Percentiles rank a stretch among this genome's conserved stretches.
phyloP scores from a whole-genome alignment of 2,113 vertebrate genomes.

The Myodes glareolus region DNA sequence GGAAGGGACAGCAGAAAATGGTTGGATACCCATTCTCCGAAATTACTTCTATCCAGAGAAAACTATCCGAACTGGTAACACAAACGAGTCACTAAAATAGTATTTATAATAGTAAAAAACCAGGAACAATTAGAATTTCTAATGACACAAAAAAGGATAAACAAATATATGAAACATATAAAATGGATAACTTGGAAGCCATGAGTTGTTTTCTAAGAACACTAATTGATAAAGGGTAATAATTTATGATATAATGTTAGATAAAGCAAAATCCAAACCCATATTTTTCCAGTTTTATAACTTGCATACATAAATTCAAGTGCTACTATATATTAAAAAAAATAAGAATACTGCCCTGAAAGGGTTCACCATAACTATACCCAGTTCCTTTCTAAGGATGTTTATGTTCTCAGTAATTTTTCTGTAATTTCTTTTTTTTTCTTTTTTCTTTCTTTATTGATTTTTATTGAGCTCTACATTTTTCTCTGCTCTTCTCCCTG shows the following conservation, averaged over 20 bases:
- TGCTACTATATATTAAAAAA: background rate
- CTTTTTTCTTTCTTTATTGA: too few relatives aligned
- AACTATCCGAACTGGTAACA: background rate
- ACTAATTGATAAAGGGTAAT: background rate
- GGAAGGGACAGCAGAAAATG: too few relatives aligned
- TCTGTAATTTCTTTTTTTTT: conserved; percentile 26
- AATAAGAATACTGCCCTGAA: background rate
- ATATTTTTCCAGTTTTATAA: background rate
- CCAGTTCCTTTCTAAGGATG: background rate
- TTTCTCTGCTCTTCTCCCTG: too few relatives aligned
- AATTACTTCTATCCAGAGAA: conserved; percentile 28
- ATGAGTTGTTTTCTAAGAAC: conserved; percentile 25
- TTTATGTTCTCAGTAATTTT: conserved; percentile 8
- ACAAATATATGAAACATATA: background rate
- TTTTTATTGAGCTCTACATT: too few relatives aligned
- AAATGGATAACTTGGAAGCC: background rate
- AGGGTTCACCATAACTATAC: background rate
- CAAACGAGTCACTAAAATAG: background rate
- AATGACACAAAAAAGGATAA: conserved; percentile 3
- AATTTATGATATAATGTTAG: background rate
- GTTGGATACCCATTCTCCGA: background rate
- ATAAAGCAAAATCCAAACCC: background rate
- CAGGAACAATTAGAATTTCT: background rate
- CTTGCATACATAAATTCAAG: background rate
- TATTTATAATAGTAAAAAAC: background rate